Percentiles rank a stretch among this genome's conserved stretches.
Evolutionary conservation across 2,113 vertebrate species (phyloP).

Genomic region (Falcunculus frontatus): DNA sequence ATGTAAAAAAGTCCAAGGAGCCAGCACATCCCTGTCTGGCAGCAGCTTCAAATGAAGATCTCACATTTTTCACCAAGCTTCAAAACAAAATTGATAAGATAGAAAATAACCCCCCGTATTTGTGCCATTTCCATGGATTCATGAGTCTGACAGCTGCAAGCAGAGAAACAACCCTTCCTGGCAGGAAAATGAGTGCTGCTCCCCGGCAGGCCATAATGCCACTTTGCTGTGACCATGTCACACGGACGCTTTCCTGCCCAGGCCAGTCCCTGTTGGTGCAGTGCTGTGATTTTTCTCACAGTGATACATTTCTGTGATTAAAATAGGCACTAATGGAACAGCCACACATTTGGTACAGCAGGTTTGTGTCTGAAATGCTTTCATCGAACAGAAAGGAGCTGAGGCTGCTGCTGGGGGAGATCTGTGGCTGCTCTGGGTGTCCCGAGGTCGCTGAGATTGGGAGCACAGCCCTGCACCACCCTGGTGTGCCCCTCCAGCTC

Average conservation of each 20-base stretch:
- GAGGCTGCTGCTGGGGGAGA: not conserved
- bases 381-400: not conserved
- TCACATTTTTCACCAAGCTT: conserved; percentile 14
- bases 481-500: fast-evolving
- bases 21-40: not conserved
- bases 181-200: not conserved
- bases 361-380: not conserved
- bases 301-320: not conserved
- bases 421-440: not conserved
- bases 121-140: not conserved
- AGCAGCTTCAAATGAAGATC: conserved; percentile 23
- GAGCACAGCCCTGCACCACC: not conserved
- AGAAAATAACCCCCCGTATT: not conserved
- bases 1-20: not conserved
- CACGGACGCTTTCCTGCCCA: not conserved
- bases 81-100: not conserved
- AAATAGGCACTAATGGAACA: not conserved
- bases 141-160: not conserved
- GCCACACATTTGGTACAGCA: not conserved
- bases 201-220: not conserved
- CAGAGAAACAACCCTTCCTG: not conserved
- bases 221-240: not conserved
- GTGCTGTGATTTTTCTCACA: not conserved
- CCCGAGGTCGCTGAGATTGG: not conserved
- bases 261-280: not conserved